These are phyloP conservation scores for Tenthredo livida DNA, from an alignment of 2,888 invertebrate species.

Conservation along the genomic window DNA sequence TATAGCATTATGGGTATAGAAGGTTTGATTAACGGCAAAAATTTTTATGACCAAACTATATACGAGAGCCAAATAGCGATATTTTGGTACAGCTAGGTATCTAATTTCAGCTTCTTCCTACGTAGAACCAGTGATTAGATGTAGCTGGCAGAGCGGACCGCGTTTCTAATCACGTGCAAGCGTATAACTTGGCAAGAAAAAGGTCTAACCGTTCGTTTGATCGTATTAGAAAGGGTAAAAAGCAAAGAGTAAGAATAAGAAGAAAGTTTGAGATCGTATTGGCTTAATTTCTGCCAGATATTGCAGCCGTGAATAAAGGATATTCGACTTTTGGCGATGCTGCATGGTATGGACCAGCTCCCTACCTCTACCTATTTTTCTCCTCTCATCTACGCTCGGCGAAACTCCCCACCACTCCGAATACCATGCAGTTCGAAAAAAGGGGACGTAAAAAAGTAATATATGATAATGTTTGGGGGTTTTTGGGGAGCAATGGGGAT, in stretches of 20 bases:
- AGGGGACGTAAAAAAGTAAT: slow-evolving; percentile 73
- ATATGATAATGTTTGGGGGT: slow-evolving; percentile 74
- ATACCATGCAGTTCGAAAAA: slow-evolving; percentile 65
- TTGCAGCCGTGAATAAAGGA: slow-evolving; percentile 31
- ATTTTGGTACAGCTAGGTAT: neutral
- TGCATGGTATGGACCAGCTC: slow-evolving; percentile 8
- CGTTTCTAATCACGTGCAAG: neutral
- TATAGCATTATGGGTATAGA: neutral
- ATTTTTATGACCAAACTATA: neutral
- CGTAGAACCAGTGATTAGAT: neutral
- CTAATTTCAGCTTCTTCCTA: neutral
- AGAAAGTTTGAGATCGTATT: slow-evolving; percentile 21
- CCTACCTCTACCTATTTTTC: neutral
- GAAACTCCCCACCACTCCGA: slow-evolving; percentile 24
- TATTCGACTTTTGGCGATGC: slow-evolving; percentile 24
- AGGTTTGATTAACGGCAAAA: neutral
- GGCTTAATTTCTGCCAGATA: slow-evolving; percentile 42
- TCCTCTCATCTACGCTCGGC: neutral
- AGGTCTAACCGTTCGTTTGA: neutral
- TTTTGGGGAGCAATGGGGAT: slow-evolving; percentile 57
- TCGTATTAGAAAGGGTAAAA: slow-evolving; percentile 25
- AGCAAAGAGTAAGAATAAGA: neutral
- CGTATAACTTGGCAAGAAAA: neutral
- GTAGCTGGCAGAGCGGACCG: neutral
- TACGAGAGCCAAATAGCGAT: neutral